Evolutionary conservation across 1,140 invertebrate genomes (phyloP).

Genomic region (Drosophila yakuba): DNA sequence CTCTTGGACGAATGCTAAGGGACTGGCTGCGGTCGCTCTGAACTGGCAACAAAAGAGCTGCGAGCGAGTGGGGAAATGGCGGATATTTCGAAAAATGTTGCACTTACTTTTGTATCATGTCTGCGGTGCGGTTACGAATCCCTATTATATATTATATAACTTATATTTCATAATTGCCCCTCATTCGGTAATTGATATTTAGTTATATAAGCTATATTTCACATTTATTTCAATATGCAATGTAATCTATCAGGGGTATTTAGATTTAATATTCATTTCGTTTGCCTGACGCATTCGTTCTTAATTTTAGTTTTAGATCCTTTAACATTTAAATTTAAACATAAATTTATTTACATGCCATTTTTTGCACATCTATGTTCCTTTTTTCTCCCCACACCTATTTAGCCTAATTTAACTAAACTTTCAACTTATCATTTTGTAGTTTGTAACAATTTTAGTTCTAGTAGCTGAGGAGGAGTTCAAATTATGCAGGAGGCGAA

Average conservation of each 20-base stretch:
- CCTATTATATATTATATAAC: constrained; percentile 38
- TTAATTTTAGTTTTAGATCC: no score
- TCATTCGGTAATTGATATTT: constrained; percentile 68
- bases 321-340: neutral
- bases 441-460: constrained; percentile 47
- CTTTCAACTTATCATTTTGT: constrained; percentile 64
- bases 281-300: no score
- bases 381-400: neutral
- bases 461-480: constrained; percentile 41
- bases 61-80: neutral
- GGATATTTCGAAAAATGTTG: constrained; percentile 56
- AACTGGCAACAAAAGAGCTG: constrained; percentile 27
- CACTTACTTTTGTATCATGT: constrained; percentile 68
- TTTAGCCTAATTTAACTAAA: constrained; percentile 39
- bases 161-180: constrained; percentile 53
- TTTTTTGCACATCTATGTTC: no score
- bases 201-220: constrained; percentile 54
- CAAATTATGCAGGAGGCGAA: constrained; percentile 44
- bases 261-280: no score
- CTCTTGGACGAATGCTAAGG: constrained; percentile 41
- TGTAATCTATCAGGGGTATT: no score
- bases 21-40: constrained; percentile 33
- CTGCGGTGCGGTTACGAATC: constrained; percentile 30
- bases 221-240: constrained; percentile 4
- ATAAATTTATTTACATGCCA: no score